Percentiles rank a stretch among this genome's conserved stretches.
These are phyloP conservation scores for Polymixis lichenea DNA, from an alignment of 2,888 invertebrate species.

Conservation along the genomic window DNA sequence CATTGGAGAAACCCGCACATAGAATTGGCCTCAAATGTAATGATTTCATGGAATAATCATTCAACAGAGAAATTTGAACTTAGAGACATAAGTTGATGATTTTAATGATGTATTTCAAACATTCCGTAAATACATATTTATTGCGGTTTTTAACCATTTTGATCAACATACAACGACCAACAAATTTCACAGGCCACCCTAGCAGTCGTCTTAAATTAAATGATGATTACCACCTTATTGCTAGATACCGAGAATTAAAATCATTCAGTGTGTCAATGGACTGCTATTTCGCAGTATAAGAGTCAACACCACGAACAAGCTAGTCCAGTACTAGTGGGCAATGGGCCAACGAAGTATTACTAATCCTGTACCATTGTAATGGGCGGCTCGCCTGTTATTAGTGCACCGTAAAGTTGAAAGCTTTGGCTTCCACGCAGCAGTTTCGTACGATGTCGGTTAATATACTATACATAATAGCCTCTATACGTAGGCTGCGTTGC, in stretches of 20 bases:
- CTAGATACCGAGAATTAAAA: constrained; percentile 15
- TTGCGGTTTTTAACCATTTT: neutral
- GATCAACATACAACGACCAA: neutral
- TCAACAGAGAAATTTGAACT: neutral
- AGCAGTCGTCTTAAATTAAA: no score
- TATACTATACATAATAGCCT: constrained; percentile 18
- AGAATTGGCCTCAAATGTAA: no score
- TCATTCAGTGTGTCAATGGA: constrained; percentile 51
- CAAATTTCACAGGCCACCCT: no score
- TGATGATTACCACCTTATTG: constrained; percentile 1
- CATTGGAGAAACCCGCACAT: no score
- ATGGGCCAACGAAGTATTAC: constrained; percentile 55
- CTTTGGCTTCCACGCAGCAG: constrained; percentile 10
- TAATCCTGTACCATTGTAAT: constrained; percentile 49
- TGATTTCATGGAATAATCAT: neutral
- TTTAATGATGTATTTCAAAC: neutral
- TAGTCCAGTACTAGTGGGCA: constrained; percentile 57
- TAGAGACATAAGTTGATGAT: neutral
- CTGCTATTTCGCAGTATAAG: constrained; percentile 29
- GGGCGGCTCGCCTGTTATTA: constrained; percentile 28
- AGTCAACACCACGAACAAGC: constrained; percentile 34
- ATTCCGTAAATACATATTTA: neutral
- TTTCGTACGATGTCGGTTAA: constrained; percentile 24
- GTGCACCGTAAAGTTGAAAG: constrained; percentile 32
- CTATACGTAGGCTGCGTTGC: neutral